Base-by-base conservation (phyloP, 1,140 invertebrate species). In the Daktulosphaira vitifoliae region DNA sequence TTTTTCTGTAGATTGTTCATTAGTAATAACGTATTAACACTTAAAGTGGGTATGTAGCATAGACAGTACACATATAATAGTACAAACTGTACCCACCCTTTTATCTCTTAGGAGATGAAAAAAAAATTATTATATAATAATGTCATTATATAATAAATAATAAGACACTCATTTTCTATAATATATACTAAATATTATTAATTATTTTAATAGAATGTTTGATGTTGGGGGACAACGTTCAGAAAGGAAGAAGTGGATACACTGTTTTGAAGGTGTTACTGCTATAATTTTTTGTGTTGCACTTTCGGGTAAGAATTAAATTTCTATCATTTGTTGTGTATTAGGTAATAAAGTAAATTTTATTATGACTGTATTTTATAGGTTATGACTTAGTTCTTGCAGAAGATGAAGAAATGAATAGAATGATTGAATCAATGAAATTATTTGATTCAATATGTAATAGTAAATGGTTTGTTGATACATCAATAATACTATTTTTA, bases 381-480 rank as follows among this genome's bases (percentile, higher is more conserved):
- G 89, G 86, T 26, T 89, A 89, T 70, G 86, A 89, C 70, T 75
- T 87, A 68, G 83, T 87, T 25, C 69, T 86, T 39, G 81, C 81
- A 20, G 83, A 85, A 74, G 83, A 85, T 72, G 82, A 86, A 72
- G 81, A 83, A 74, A 83, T 84, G 79, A 82, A 82, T 69, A 79
- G 86, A 52, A 89, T 89, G 86, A 90, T 94, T 72, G 93, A 96
- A 75, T 93, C 90, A 49, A 84, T 96, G 79, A 96, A 96, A 74
- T 77, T 96, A 29, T 96, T 96, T 77, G 94, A 97, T 78, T 90
- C 88, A 3, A 97, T 97, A 73, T 97, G 94, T 76, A 96, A 96
- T 78, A 96, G 93, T 75, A 96, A 96, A 78, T 97, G 93, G 93
- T 96, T 96, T 75, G 89, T 92, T 54, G 92, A 96, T 71, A 96